These are phyloP conservation scores for Idris sp. DNA, from an alignment of 1,140 invertebrate genomes.

Conservation along the genomic window DNA sequence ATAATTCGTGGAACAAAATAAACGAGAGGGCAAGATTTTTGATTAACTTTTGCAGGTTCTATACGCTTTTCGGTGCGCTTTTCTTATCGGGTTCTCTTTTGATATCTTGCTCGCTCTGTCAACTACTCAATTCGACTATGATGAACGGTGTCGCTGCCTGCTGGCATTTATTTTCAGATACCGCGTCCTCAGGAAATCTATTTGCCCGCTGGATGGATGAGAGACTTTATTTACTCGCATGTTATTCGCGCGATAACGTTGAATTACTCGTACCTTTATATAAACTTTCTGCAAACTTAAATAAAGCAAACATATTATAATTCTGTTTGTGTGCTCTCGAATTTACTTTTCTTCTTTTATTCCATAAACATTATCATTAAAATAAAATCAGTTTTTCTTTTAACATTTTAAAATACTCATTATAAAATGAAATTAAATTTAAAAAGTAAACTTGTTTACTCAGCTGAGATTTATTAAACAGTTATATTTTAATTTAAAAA, in stretches of 20 bases:
- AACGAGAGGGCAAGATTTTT: conserved; percentile 38
- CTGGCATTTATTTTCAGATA: conserved; percentile 68
- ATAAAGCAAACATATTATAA: conserved; percentile 13
- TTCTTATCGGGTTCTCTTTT: no score
- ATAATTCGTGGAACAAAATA: conserved; percentile 28
- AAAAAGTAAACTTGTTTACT: no score
- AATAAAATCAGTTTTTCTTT: no score
- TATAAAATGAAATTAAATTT: no score
- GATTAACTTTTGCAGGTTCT: conserved; percentile 51
- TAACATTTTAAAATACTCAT: no score
- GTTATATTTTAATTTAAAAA: no score
- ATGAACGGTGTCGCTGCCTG: conserved; percentile 66
- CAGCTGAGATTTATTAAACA: no score
- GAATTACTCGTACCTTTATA: conserved; percentile 49
- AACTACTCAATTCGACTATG: conserved; percentile 59
- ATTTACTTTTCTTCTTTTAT: conserved; percentile 5
- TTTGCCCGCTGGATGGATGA: conserved; percentile 61
- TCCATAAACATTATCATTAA: no score
- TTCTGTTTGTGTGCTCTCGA: conserved; percentile 12
- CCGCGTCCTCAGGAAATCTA: conserved; percentile 64
- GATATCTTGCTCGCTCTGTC: conserved; percentile 51
- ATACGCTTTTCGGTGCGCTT: conserved; percentile 42
- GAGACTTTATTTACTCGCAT: conserved; percentile 62
- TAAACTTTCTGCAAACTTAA: conserved; percentile 12
- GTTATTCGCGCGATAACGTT: conserved; percentile 58